Percentiles rank a stretch among this genome's conserved stretches.
Evolutionary conservation across 2,888 invertebrate genomes (phyloP).

Genomic region (Lasioglossum leucozonium): DNA sequence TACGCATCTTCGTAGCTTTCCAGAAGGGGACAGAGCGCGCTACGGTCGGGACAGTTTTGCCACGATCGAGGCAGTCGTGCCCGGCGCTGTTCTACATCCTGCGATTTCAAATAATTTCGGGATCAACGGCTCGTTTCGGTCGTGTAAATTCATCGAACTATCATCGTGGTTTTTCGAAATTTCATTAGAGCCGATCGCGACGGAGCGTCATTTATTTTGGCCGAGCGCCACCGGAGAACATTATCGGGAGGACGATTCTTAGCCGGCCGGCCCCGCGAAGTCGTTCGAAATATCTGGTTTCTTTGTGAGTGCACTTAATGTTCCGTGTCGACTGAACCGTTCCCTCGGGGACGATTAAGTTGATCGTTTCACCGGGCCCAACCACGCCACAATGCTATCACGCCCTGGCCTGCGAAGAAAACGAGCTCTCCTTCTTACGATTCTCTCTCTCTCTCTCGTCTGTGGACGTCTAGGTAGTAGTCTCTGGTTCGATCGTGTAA

Average conservation of each 20-base stretch:
- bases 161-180: not conserved
- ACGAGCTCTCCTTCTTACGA: not conserved
- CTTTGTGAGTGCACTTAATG: constrained; percentile 53
- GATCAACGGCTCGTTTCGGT: too few relatives aligned
- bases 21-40: too few relatives aligned
- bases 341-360: constrained; percentile 72
- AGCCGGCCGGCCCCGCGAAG: constrained; percentile 23
- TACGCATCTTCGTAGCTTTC: too few relatives aligned
- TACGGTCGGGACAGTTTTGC: too few relatives aligned
- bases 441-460: not conserved
- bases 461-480: not conserved
- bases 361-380: constrained; percentile 70
- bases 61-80: too few relatives aligned
- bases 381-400: constrained; percentile 44
- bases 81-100: too few relatives aligned
- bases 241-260: not conserved
- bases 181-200: not conserved
- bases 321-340: constrained; percentile 26
- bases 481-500: not conserved
- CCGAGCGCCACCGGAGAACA: not conserved
- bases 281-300: constrained; percentile 40
- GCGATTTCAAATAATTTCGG: not conserved
- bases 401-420: constrained; percentile 25
- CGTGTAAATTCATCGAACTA: not conserved
- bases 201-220: not conserved